phyloP scores from a whole-genome alignment of 2,113 vertebrate genomes.

The Bungarus multicinctus region DNA sequence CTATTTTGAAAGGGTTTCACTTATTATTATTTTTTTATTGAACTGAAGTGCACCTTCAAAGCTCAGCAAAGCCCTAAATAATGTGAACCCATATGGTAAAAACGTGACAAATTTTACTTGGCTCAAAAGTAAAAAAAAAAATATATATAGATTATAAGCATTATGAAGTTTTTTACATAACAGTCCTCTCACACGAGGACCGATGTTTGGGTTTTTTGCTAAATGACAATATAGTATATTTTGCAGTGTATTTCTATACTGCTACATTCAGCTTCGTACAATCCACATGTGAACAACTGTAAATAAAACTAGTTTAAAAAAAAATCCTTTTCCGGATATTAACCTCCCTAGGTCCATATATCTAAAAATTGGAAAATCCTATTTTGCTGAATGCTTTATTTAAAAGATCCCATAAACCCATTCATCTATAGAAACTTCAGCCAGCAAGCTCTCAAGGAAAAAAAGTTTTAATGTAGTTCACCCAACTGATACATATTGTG shows the following conservation, averaged over 20 bases:
- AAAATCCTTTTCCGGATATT: not conserved
- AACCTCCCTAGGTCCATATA: not conserved
- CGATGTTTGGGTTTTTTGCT: not conserved
- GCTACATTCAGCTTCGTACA: not conserved
- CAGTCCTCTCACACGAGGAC: not conserved
- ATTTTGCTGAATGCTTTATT: not conserved
- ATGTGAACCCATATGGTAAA: not conserved
- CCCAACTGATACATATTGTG: not conserved
- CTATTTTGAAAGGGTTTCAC: not conserved
- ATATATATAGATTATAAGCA: not conserved
- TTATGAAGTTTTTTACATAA: not conserved
- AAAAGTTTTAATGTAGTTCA: not conserved
- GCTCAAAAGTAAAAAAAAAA: not conserved
- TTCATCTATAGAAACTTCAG: not conserved
- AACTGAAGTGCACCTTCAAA: not conserved
- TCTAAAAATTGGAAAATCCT: not conserved
- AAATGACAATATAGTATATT: not conserved
- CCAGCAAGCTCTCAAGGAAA: not conserved
- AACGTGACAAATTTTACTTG: not conserved
- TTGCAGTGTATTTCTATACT: not conserved
- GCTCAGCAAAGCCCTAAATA: not conserved
- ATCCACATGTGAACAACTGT: not conserved
- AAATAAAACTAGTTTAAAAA: not conserved
- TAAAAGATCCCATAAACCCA: not conserved
- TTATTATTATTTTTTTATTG: not conserved